Evolutionary conservation across 2,113 vertebrate species (phyloP), one percentile per base, ranked within the genome.

Genomic region (Proteles cristata): DNA sequence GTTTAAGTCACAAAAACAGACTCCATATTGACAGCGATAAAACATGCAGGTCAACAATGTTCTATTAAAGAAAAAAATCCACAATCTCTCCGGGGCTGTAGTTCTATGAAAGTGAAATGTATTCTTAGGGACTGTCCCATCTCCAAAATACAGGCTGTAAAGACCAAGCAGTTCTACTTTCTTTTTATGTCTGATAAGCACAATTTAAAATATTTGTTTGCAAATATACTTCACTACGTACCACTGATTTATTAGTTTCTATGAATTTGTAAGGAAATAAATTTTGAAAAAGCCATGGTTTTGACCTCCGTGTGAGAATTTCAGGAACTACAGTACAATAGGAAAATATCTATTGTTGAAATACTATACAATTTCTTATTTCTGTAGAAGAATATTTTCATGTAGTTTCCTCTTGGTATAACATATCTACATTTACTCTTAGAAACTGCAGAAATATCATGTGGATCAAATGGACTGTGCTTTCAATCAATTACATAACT

Each of bases 341-440:
- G 14, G 15, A 93, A 88, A 77, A 21, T 2, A 89, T 2, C 1
- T 35, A 53, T n/a, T 17, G 73, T 79, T 55, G 85, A 73, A 84
- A 82, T 63, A 79, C 17, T 80, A 89, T 10, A 43, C 83, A 88
- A 58, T 66, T 73, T 94, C 14, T 92, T 85, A 91, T 73, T 96
- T 91, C 91, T 31, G 68, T 19, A 68, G 48, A 77, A 80, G 19
- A 17, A 68, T 66, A 89, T 97, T 93, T 97, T 97, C 87, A 92
- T 45, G 16, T 11, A 50, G 28, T 66, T 92, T 96, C 87, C n/a
- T 93, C 17, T 79, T 77, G 39, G 14, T 17, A n/a, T 81, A 88
- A 58, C 16, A 39, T 74, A 77, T 25, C 33, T 65, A 43, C 11
- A 68, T 25, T 55, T 89, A 71, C 23, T 86, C 12, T 90, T 69